Conservation (phyloP, 2,888 invertebrate species). For the Apeira syringaria region DNA sequence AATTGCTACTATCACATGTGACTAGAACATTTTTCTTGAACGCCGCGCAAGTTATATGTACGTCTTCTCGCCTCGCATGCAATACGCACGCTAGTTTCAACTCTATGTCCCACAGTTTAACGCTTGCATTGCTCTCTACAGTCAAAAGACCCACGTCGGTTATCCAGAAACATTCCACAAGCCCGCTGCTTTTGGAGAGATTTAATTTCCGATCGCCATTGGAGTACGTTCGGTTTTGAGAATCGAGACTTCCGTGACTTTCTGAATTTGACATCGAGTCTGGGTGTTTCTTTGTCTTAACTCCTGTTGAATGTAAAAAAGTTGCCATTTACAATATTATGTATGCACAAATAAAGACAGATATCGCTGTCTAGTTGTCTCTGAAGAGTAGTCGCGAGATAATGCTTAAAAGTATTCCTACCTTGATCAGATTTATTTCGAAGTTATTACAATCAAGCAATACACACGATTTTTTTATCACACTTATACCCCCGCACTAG, state of each 20-base stretch:
- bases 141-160: conserved; percentile 59
- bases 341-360: too few species aligned
- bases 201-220: conserved; percentile 48
- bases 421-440: too few species aligned
- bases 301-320: conserved; percentile 35
- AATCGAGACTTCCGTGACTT: conserved; percentile 57
- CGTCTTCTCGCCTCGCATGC: conserved; percentile 57
- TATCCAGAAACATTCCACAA: conserved; percentile 66
- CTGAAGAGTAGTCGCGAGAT: too few species aligned
- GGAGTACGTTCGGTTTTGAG: conserved; percentile 51
- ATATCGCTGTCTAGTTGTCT: too few species aligned
- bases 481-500: too few species aligned
- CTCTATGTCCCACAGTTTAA: conserved; percentile 65
- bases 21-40: conserved; percentile 62
- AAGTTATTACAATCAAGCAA: too few species aligned
- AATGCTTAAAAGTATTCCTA: too few species aligned
- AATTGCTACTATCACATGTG: conserved; percentile 63
- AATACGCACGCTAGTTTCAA: conserved; percentile 56
- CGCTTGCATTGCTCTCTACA: conserved; percentile 63
- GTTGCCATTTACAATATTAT: too few species aligned
- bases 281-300: conserved; percentile 53
- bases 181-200: conserved; percentile 49
- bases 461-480: too few species aligned
- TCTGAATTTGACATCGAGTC: conserved; percentile 57
- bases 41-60: conserved; percentile 57